Evolutionary conservation across 2,113 vertebrate genomes (phyloP).

Genomic region (Laterallus jamaicensis): DNA sequence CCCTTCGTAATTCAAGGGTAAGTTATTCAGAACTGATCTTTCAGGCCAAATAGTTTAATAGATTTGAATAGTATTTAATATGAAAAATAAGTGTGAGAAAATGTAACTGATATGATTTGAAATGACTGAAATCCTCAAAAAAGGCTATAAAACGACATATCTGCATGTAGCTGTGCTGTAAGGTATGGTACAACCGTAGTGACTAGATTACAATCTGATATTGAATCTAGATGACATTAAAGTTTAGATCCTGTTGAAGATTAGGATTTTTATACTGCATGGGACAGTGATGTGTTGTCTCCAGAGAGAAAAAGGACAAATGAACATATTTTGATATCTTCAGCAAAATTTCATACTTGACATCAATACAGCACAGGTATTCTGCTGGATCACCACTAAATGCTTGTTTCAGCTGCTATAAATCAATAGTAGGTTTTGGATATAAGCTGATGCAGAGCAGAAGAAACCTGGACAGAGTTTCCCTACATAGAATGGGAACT

Average conservation of each 20-base stretch:
- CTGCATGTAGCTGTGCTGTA: background rate
- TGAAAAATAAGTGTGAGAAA: background rate
- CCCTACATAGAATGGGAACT: background rate
- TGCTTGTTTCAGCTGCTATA: background rate
- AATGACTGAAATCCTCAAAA: background rate
- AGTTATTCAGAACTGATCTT: background rate
- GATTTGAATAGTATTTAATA: background rate
- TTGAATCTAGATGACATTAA: background rate
- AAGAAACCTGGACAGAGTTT: background rate
- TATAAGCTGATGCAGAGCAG: background rate
- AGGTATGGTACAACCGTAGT: background rate
- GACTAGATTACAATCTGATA: background rate
- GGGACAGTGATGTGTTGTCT: background rate
- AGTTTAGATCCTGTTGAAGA: background rate
- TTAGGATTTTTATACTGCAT: background rate
- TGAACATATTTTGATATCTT: background rate
- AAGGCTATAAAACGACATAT: background rate
- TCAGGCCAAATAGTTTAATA: background rate
- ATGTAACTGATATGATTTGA: background rate
- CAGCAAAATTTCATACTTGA: constrained; percentile 5
- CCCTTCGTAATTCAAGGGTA: background rate
- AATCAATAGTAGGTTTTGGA: background rate
- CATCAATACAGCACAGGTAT: background rate
- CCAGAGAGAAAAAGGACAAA: background rate
- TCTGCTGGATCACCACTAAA: constrained; percentile 6